Evolutionary conservation across 2,113 vertebrate genomes (phyloP).

Genomic region (Urocolius indicus): DNA sequence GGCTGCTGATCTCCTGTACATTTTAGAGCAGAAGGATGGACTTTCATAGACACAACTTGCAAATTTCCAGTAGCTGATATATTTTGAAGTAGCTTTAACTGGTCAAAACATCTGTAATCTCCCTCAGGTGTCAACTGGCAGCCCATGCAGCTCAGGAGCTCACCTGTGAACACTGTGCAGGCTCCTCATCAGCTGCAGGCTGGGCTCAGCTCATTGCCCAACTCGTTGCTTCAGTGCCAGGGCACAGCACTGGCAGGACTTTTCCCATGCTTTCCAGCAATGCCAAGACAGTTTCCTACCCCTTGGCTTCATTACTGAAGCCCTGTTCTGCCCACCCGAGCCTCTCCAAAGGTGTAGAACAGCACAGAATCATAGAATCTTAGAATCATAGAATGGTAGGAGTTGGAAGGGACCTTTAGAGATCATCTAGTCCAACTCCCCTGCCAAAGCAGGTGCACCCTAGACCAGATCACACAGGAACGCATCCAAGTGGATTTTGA

Average conservation of each 20-base stretch:
- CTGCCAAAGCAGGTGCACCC: too few relatives aligned
- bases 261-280: background rate
- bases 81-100: background rate
- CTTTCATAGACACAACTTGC: background rate
- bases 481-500: too few relatives aligned
- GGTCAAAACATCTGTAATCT: background rate
- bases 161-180: accelerated
- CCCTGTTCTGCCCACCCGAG: background rate
- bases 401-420: too few relatives aligned
- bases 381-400: too few relatives aligned
- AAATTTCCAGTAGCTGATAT: background rate
- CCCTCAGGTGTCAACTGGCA: accelerated
- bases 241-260: background rate
- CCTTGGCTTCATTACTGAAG: background rate
- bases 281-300: background rate
- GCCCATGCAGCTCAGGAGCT: background rate
- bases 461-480: too few relatives aligned
- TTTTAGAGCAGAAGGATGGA: background rate
- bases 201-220: background rate
- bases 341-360: background rate
- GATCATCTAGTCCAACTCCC: too few relatives aligned
- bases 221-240: background rate
- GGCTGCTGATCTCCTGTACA: background rate
- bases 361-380: background rate
- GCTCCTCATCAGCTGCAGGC: background rate